Percentiles rank a stretch among this genome's conserved stretches.
Conservation (phyloP, 2,797 vertebrate species). For the Uromys caudimaculatus region DNA sequence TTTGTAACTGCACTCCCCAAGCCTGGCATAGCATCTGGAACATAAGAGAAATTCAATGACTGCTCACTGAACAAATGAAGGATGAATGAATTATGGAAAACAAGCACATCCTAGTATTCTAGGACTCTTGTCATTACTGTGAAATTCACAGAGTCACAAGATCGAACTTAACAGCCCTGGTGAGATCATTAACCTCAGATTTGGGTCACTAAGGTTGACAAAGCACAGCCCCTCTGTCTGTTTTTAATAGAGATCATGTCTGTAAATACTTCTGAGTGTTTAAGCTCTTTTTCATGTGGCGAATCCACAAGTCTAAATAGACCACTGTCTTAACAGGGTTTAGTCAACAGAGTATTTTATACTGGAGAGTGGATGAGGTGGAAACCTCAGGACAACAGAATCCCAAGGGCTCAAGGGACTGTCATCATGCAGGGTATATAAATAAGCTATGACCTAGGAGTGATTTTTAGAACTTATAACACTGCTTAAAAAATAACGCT, state of each 20-base stretch:
- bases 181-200: slow-evolving; percentile 57
- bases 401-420: neutral
- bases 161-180: neutral
- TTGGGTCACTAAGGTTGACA: slow-evolving; percentile 53
- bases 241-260: slow-evolving; percentile 6
- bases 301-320: slow-evolving; percentile 26
- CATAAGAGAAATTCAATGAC: neutral
- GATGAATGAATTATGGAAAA: neutral
- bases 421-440: neutral
- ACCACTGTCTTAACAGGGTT: neutral
- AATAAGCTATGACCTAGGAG: slow-evolving; percentile 18
- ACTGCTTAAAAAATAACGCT: neutral
- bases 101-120: neutral
- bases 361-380: neutral
- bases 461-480: neutral
- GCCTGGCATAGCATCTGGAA: neutral
- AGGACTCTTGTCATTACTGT: neutral
- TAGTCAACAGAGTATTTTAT: slow-evolving; percentile 33
- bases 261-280: slow-evolving; percentile 45
- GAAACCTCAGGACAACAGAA: neutral
- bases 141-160: slow-evolving; percentile 16
- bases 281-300: slow-evolving; percentile 16
- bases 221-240: neutral
- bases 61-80: neutral
- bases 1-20: neutral